phyloP scores from a whole-genome alignment of 2,888 invertebrate species.

The Drosophila monieri region DNA sequence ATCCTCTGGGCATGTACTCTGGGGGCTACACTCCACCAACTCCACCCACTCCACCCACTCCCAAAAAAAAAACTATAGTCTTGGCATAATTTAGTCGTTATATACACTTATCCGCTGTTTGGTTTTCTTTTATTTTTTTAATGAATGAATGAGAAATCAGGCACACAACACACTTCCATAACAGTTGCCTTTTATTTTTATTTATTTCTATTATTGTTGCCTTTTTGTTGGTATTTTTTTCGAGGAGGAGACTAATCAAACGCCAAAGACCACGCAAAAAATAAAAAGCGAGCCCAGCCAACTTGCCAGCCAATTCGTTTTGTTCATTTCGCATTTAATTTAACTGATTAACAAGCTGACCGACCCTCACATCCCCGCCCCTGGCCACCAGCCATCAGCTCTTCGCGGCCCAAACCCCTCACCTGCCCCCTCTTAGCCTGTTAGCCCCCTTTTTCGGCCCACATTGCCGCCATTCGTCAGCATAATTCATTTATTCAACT shows the following conservation, averaged over 20 bases:
- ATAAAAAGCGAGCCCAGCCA: slow-evolving; percentile 3
- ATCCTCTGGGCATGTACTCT: slow-evolving; percentile 20
- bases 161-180: slow-evolving; percentile 46
- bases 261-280: slow-evolving; percentile 65
- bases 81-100: slow-evolving; percentile 64
- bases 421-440: no score
- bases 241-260: slow-evolving; percentile 60
- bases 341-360: slow-evolving; percentile 75
- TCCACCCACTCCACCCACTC: slow-evolving; percentile 7
- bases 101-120: slow-evolving; percentile 1
- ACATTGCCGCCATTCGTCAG: slow-evolving; percentile 69
- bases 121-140: slow-evolving; percentile 33
- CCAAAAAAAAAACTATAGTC: slow-evolving; percentile 19
- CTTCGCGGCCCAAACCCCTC: not conserved
- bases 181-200: slow-evolving; percentile 40
- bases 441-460: slow-evolving; percentile 13
- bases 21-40: slow-evolving; percentile 12
- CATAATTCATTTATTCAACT: slow-evolving; percentile 79
- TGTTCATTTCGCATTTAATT: slow-evolving; percentile 79
- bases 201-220: slow-evolving; percentile 12
- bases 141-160: slow-evolving; percentile 65
- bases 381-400: not conserved
- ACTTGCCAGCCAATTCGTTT: slow-evolving; percentile 74
- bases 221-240: not conserved
- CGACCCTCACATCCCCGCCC: slow-evolving; percentile 1